These are phyloP conservation scores for Dermochelys coriacea DNA, from an alignment of 2,797 vertebrate species.

Conservation along the genomic window DNA sequence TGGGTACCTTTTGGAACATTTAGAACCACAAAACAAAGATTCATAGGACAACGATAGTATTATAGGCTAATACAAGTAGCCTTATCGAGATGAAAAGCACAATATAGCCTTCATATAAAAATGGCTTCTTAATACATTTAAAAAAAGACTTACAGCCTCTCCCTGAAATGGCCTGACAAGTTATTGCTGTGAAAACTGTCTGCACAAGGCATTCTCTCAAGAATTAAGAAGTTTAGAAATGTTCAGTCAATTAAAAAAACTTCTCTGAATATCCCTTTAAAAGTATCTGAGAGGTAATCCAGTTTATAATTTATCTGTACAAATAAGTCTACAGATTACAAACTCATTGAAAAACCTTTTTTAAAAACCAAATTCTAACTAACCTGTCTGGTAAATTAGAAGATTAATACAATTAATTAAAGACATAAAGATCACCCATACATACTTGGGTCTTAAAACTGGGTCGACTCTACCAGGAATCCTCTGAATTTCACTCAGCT, in stretches of 20 bases:
- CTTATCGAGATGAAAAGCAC: not conserved
- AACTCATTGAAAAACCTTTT: not conserved
- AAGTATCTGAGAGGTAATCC: not conserved
- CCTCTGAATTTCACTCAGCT: not conserved
- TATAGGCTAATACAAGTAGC: not conserved
- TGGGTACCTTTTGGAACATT: not conserved
- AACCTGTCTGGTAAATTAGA: not conserved
- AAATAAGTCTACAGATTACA: not conserved
- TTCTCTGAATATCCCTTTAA: not conserved
- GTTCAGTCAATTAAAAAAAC: not conserved
- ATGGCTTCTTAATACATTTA: not conserved
- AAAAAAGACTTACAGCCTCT: rapidly evolving
- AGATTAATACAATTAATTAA: not conserved
- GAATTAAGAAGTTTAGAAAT: not conserved
- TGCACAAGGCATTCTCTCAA: not conserved
- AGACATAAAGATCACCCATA: not conserved
- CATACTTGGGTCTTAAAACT: not conserved
- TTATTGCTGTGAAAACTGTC: rapidly evolving
- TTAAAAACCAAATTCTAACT: not conserved
- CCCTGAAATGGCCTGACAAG: not conserved
- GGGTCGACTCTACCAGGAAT: not conserved
- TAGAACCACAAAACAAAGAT: not conserved
- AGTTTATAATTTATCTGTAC: not conserved
- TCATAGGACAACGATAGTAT: not conserved
- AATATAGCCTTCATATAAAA: not conserved